These are phyloP conservation scores for Bilobella aurantiaca DNA, from an alignment of 1,140 invertebrate species.

Conservation along the genomic window DNA sequence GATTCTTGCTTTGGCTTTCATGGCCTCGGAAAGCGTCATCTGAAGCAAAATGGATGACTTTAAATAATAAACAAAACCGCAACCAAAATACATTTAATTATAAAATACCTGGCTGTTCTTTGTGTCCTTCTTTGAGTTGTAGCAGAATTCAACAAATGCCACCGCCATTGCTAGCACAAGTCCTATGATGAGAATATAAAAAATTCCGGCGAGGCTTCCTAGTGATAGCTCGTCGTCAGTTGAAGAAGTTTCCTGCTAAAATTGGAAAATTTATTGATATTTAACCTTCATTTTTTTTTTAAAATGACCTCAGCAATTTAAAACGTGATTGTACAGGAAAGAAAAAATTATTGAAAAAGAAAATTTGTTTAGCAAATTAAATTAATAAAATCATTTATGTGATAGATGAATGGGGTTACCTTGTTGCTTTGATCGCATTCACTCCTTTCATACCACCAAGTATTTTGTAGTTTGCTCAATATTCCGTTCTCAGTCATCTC, in stretches of 20 bases:
- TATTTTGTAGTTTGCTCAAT: conserved; percentile 49
- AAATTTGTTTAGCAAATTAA: neutral
- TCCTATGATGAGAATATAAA: conserved; percentile 55
- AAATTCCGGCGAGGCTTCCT: conserved; percentile 51
- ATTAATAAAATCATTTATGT: neutral
- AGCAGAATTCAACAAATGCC: conserved; percentile 47
- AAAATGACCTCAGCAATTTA: too few species aligned
- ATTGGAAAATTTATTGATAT: too few species aligned
- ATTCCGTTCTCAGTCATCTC: conserved; percentile 50
- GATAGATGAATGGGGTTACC: conserved; percentile 1
- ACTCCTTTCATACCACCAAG: conserved; percentile 48
- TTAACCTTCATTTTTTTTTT: too few species aligned
- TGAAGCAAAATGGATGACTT: too few species aligned
- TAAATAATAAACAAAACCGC: too few species aligned
- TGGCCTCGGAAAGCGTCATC: conserved; percentile 66
- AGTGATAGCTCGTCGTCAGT: conserved; percentile 48
- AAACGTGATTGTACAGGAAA: too few species aligned
- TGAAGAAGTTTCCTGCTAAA: conserved; percentile 42
- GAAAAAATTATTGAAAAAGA: neutral
- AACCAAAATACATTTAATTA: conserved; percentile 18
- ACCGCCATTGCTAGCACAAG: conserved; percentile 49
- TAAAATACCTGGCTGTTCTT: conserved; percentile 39
- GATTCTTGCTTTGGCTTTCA: conserved; percentile 75
- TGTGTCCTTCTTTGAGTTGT: conserved; percentile 41
- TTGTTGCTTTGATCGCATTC: conserved; percentile 39